phyloP scores from a whole-genome alignment of 2,797 vertebrate species.

The Paedocypris micromegethes region DNA sequence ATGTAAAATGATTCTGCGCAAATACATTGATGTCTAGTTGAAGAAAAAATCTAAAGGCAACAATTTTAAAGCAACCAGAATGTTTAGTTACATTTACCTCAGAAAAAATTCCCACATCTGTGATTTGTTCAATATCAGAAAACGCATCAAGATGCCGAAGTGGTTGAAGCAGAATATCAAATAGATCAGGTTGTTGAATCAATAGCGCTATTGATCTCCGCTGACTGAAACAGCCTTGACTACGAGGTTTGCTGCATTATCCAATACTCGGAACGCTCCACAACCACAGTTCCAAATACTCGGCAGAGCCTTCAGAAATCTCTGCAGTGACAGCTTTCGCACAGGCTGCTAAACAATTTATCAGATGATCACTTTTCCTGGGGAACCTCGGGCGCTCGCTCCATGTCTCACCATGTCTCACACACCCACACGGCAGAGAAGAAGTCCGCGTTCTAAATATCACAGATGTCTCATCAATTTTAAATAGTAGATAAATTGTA shows the following conservation, averaged over 20 bases:
- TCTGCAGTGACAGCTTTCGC: conserved; percentile 16
- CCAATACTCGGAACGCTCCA: conserved; percentile 4
- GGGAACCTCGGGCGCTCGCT: background rate
- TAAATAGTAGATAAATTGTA: background rate
- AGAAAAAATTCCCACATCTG: background rate
- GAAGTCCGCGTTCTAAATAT: conserved; percentile 7
- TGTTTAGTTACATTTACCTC: background rate
- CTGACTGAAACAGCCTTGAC: conserved; percentile 13
- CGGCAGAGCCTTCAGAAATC: background rate
- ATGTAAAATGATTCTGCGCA: too few relatives aligned
- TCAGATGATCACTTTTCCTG: conserved; percentile 8
- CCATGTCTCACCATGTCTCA: background rate
- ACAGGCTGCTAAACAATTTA: conserved; percentile 20
- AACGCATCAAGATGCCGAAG: background rate
- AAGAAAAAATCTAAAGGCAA: conserved; percentile 4
- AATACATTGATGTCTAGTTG: conserved; percentile 1
- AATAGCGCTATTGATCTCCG: conserved; percentile 6
- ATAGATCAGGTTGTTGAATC: conserved; percentile 14
- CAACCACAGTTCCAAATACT: conserved; percentile 8
- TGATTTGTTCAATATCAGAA: conserved; percentile 11
- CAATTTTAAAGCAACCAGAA: background rate
- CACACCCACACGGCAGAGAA: conserved; percentile 1
- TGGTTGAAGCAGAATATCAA: conserved; percentile 4
- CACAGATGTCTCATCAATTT: conserved; percentile 1
- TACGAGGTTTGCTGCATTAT: conserved; percentile 10